Evolutionary conservation across 2,113 vertebrate species (phyloP), one percentile per base, ranked within the genome.

Genomic region (Azemiops feae): DNA sequence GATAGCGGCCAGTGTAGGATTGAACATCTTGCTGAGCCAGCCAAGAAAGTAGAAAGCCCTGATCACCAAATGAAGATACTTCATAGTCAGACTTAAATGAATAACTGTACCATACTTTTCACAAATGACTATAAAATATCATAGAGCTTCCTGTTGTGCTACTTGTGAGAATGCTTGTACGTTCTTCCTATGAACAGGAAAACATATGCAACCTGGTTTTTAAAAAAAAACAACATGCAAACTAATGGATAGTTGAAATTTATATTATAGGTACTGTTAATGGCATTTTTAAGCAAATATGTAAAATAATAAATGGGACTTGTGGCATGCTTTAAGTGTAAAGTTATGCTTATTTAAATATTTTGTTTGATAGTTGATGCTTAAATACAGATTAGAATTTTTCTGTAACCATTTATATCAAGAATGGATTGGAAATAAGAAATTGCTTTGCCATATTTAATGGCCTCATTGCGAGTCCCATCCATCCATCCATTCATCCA

Each of bases 361-460:
- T 12, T 14, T 69, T 69, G 12, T 69, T 69, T n/a, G 64, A 69
- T 69, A 69, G 11, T 69, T 69, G 11, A n/a, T 4, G 1, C 4
- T 69, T 69, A 69, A n/a, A 27, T n/a, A n/a, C 12, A 69, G 30
- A 69, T n/a, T 64, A 64, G 27, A n/a, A n/a, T 6, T 69, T 74
- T 69, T 69, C 30, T 69, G 30, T 16, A 69, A 16, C 4, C 12
- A 69, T 34, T 69, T n/a, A 74, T 74, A 34, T 47, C 27, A 86
- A 55, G 0, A 58, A 2, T 87, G 27, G 14, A 87, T 30, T 45
- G 34, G 18, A 45, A 94, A 94, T 92, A 91, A 85, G 88, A 4
- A 93, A 58, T 95, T 94, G 94, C 85, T 93, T 94, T 94, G 89
- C 94, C 91, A 90, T 94, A 95, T 94, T 94, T 91, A 81, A 91